A percentile compares a stretch with the other conserved stretches of the same genome.
Conservation (phyloP, 2,113 vertebrate species). For the Bubo bubo region DNA sequence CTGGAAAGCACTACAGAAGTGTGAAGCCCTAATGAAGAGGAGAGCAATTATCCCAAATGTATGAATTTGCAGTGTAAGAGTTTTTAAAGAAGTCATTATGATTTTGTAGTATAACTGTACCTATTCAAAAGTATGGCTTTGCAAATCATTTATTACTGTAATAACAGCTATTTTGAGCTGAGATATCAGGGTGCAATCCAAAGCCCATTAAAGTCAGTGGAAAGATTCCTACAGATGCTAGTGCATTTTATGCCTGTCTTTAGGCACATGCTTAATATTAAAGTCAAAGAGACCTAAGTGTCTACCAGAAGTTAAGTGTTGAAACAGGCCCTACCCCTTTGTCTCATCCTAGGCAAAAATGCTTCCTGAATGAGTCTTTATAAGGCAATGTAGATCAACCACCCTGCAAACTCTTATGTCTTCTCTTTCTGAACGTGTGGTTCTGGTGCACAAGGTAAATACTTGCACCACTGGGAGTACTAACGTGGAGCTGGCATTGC, state of each 20-base stretch:
- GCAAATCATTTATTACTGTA: constrained; percentile 61
- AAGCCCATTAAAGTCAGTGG: constrained; percentile 56
- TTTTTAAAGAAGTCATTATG: constrained; percentile 66
- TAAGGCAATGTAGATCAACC: background rate
- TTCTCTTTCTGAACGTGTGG: background rate
- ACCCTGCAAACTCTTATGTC: background rate
- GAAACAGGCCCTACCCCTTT: constrained; percentile 20
- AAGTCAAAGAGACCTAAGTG: constrained; percentile 43
- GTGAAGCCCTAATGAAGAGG: constrained; percentile 62
- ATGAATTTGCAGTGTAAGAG: constrained; percentile 49
- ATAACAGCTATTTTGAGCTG: constrained; percentile 60
- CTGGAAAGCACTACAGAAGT: constrained; percentile 48
- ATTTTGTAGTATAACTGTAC: constrained; percentile 56
- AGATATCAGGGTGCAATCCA: constrained; percentile 56
- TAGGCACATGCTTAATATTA: constrained; percentile 46
- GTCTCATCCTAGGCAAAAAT: background rate
- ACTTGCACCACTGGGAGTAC: background rate
- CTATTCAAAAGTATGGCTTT: constrained; percentile 59
- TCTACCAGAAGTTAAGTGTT: constrained; percentile 52
- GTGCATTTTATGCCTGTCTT: constrained; percentile 41
- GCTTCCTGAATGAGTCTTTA: background rate
- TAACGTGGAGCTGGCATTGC: background rate
- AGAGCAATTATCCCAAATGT: constrained; percentile 53
- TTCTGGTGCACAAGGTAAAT: background rate
- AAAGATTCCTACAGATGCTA: constrained; percentile 63